Base-by-base conservation (phyloP, 2,888 invertebrate species). In the Holacanthella duospinosa region DNA sequence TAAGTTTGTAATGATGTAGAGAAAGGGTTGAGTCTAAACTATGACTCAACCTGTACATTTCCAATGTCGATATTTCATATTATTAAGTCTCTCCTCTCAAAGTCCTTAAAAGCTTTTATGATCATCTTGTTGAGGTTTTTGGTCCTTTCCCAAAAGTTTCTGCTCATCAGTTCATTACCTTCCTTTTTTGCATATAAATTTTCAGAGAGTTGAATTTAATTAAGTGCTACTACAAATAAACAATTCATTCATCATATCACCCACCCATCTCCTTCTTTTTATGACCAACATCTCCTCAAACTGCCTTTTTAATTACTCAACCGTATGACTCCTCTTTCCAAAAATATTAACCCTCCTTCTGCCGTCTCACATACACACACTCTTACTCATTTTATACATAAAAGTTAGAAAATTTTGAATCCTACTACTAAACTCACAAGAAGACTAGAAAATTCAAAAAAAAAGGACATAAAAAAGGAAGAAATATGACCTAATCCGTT, bases 71-170 rank as follows among this genome's bases (percentile, higher is more conserved):
- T 36, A 9, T 36, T 36, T 16, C 36, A 6, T 36, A 16, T 36
- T 36, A 36, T 36, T 36, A 9, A 9, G 36, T 36, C 36, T 36
- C 36, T 9, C 16, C 36, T 36, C 16, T 9, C 36, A 9, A 6
- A 9, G 16, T 36, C 16, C 36, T 21, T 48, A 48, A 48, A 48
- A 48, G 19, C 48, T 48, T n/a, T 48, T 48, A 48, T 48, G 48
- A 48, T 48, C 48, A 48, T n/a, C n/a, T n/a, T n/a, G 19, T 48
- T 48, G 48, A 48, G 48, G 48, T 9, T 48, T 48, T 48, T 48
- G 16, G 4, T 48, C 48, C 48, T 48, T 48, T 21, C 48, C 48
- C 21, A 21, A n/a, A n/a, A n/a, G n/a, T n/a, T n/a, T n/a, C n/a
- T n/a, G 48, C 48, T 36, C 36, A 36, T 36, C 16, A 36, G 36